Evolutionary conservation across 2,113 vertebrate species (phyloP), one percentile per base, ranked within the genome.

Genomic region (Myrmecophaga tridactyla): DNA sequence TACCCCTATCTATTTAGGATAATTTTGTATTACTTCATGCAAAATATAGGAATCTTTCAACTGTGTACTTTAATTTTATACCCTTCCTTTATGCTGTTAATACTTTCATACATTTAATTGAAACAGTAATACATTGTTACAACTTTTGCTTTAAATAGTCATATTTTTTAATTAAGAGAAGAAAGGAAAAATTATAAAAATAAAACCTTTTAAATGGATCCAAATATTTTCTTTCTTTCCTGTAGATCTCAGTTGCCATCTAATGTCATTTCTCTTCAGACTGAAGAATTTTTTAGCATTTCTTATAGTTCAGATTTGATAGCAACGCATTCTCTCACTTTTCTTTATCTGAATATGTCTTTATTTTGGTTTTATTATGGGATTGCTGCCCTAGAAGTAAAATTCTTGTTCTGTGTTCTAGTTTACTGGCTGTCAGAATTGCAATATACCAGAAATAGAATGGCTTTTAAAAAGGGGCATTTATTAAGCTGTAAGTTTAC

Each of bases 291-390:
- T 46, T 51, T 80, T 92, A 58, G 41, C 62, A 25, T 86, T 76
- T 85, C 65, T 85, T 70, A 6, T 85, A 53, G 53, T 48, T 89
- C 15, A 76, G 23, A 6, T 84, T 7, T 69, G 14, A 14, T 63
- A 51, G 7, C 36, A 53, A 36, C 7, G 48, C 60, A 70, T 21
- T 76, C 46, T 75, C 58, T 46, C 51, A 51, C 15, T n/a, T 93
- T 70, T 39, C 2, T 69, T 86, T 94, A 51, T 39, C 56, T 80
- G 51, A 83, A 21, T 78, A 34, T 65, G 56, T 53, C 23, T 46
- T 67, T 91, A 73, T 85, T 95, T 95, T 86, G 51, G 39, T 81
- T 90, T 82, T 89, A 92, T 88, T 82, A 67, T 92, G 51, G 60
- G 31, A 36, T 65, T 13, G 27, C n/a, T 27, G 78, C 67, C 29